Evolutionary conservation across 64 coral and sea anemone species (phyloP), one percentile per base, ranked within the genome.

Genomic region (Actinia tenebrosa): DNA sequence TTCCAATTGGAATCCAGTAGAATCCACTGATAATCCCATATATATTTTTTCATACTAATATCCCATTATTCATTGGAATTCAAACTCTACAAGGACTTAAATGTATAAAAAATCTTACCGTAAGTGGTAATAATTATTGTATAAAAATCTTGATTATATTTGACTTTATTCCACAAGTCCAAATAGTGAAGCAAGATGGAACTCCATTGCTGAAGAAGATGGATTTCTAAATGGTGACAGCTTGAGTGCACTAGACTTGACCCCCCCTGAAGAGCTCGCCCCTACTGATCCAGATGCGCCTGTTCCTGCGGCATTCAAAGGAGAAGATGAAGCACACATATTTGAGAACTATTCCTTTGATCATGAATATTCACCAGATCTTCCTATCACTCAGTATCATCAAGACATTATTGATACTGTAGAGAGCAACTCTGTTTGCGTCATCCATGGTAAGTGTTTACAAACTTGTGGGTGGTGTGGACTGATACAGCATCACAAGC

Each of bases 281-380:
- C 77, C 79, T n/a, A 7, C 16, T 37, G 86, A 86, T 16, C 79
- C 85, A 42, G 87, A 93, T 46, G 92, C 71, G 64, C 78, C 89
- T 64, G 64, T 66, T 27, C 78, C 97, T 19, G 93, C 93, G 10
- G 92, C 97, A 43, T 75, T 92, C 22, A 92, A 88, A 83, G 90
- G 89, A 52, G 93, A 99, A 78, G 97, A 99, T 44, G 97, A 58
- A 53, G 68, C 77, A 25, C 93, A 99, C 25, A 99, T 99, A 63
- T 99, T 91, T 99, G 93, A 95, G 55, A 99, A 95, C 43, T 99
- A 99, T 86, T 78, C 79, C 0, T 99, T 99, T 92, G 82, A 99
- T 60, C 97, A 99, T 84, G 91, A 83, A 13, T 99, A 95, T 79
- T 89, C 93, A n/a, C 81, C 69, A 60, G 80, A 88, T 30, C 87